These are phyloP conservation scores for Sussaba pulchella DNA, from an alignment of 2,888 invertebrate species.

Conservation along the genomic window DNA sequence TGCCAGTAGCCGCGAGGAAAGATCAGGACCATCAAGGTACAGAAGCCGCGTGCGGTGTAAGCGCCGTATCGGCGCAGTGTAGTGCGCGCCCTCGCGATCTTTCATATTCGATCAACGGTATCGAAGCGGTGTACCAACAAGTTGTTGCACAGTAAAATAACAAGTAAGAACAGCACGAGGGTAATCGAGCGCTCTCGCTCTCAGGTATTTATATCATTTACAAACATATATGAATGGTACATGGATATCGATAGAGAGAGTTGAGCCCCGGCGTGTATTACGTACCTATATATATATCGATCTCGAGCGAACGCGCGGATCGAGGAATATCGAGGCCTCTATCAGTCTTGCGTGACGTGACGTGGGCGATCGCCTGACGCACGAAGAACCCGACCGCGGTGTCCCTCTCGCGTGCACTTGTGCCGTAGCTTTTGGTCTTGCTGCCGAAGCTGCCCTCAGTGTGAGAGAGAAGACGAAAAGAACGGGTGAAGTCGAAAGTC, in stretches of 20 bases:
- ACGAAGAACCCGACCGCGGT: slow-evolving; percentile 56
- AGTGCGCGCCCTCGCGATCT: slow-evolving; percentile 55
- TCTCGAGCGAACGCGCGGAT: slow-evolving; percentile 47
- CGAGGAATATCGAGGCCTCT: slow-evolving; percentile 66
- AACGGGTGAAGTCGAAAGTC: slow-evolving; percentile 23
- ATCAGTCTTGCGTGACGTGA: slow-evolving; percentile 70
- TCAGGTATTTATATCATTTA: slow-evolving; percentile 57
- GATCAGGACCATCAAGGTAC: slow-evolving; percentile 40
- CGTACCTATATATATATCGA: slow-evolving; percentile 33
- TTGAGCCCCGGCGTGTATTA: slow-evolving; percentile 38
- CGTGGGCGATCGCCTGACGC: slow-evolving; percentile 70
- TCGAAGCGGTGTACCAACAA: slow-evolving; percentile 23
- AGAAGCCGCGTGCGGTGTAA: slow-evolving; percentile 31
- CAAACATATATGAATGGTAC: slow-evolving; percentile 37
- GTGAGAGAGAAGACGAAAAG: slow-evolving; percentile 26
- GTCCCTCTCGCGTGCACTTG: slow-evolving; percentile 41
- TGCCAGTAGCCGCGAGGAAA: slow-evolving; percentile 35
- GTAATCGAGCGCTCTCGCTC: slow-evolving; percentile 50
- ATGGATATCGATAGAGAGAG: slow-evolving; percentile 56
- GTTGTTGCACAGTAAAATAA: slow-evolving; percentile 38
- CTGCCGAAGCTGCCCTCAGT: slow-evolving; percentile 32
- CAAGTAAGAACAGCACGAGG: slow-evolving; percentile 48
- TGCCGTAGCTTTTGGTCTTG: slow-evolving; percentile 26
- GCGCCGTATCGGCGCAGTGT: slow-evolving; percentile 22
- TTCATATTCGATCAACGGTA: slow-evolving; percentile 65